Conservation (phyloP, 2,113 vertebrate species). For the Bambusicola thoracicus region DNA sequence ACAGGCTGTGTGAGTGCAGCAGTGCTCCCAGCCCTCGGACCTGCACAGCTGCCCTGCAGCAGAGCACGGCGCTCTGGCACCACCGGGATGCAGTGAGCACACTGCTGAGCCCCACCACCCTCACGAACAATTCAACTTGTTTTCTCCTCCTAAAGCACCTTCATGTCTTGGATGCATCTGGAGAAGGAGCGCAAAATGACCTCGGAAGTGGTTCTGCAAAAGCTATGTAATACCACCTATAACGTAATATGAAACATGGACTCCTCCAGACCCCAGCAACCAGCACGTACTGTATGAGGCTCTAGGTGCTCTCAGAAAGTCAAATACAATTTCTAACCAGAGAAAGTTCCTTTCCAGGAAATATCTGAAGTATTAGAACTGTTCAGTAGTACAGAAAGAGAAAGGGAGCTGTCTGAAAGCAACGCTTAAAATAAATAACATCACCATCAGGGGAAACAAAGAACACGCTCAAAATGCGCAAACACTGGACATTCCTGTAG, state of each 20-base stretch:
- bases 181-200: background rate
- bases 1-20: background rate
- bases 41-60: background rate
- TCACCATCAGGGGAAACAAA: background rate
- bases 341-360: background rate
- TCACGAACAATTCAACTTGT: background rate
- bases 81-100: no score
- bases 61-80: background rate
- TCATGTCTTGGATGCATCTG: background rate
- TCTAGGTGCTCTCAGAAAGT: background rate
- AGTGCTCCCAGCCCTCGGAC: background rate
- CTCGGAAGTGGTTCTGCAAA: background rate
- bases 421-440: background rate
- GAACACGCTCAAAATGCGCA: background rate
- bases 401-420: background rate
- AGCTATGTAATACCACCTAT: rapidly evolving
- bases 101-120: background rate
- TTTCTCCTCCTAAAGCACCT: background rate
- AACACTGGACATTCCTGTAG: background rate
- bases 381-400: background rate
- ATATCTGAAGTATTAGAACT: background rate
- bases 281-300: background rate
- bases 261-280: background rate
- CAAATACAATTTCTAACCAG: background rate
- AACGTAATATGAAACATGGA: rapidly evolving